These are phyloP conservation scores for Epinephelus awoara DNA, from an alignment of 2,797 vertebrate species.

Conservation along the genomic window DNA sequence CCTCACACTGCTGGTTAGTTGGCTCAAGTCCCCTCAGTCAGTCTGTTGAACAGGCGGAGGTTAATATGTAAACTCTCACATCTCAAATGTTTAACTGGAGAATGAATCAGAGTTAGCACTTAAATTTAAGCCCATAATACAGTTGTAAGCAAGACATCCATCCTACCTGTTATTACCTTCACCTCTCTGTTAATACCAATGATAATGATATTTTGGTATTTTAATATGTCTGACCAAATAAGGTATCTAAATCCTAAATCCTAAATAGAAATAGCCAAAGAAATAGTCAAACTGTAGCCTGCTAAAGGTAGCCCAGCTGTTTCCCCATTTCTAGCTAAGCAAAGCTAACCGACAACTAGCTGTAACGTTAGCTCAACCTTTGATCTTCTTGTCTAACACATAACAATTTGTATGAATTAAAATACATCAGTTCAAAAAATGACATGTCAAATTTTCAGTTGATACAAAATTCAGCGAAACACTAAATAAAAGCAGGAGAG, in stretches of 20 bases:
- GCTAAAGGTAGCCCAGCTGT: no score
- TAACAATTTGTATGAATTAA: background rate
- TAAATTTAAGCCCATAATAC: background rate
- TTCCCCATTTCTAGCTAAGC: background rate
- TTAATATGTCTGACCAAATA: no score
- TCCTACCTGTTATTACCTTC: no score
- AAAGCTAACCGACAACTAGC: background rate
- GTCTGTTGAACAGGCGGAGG: background rate
- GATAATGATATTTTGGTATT: no score
- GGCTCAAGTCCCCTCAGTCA: background rate
- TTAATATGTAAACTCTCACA: background rate
- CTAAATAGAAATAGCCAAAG: no score
- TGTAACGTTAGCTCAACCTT: background rate
- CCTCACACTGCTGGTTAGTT: background rate
- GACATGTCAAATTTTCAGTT: no score
- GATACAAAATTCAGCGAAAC: background rate
- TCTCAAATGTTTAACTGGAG: background rate
- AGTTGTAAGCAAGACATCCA: no score
- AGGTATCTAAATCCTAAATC: no score
- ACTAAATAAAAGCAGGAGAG: background rate
- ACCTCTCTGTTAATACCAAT: no score
- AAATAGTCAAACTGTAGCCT: no score
- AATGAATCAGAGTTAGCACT: background rate
- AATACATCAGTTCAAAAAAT: background rate
- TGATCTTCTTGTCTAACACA: background rate